A percentile compares a stretch with the other conserved stretches of the same genome.
Conservation (phyloP, 2,113 vertebrate species). For the Gallinago paraguaiae region DNA sequence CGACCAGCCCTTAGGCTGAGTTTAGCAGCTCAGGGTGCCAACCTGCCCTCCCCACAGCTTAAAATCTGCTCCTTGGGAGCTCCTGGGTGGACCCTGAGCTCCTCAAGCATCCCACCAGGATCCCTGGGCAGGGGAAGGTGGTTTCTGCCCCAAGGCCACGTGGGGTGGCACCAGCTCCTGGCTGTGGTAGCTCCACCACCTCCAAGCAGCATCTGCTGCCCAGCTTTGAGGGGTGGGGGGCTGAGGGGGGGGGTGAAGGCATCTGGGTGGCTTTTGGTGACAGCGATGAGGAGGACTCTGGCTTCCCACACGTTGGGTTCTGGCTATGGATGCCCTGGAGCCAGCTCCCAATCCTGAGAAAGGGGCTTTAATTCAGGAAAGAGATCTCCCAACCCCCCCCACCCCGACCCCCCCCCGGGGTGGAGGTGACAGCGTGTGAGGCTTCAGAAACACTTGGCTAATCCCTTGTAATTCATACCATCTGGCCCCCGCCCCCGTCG, state of each 20-base stretch:
- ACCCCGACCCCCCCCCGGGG: neutral
- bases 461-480: slow-evolving; percentile 31
- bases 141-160: neutral
- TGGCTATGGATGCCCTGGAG: fast-evolving
- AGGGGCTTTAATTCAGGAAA: neutral
- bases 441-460: neutral
- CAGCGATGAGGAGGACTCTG: neutral
- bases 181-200: fast-evolving
- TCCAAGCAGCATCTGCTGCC: neutral
- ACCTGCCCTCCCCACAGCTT: neutral
- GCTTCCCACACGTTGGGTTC: neutral
- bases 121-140: neutral
- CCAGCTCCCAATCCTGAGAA: neutral
- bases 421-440: neutral
- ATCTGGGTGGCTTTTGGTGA: neutral
- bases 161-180: neutral
- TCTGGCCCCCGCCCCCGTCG: neutral
- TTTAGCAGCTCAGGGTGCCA: neutral
- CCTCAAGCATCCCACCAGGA: neutral
- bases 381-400: neutral
- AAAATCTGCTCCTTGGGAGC: neutral
- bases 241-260: neutral
- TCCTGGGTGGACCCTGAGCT: neutral
- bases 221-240: neutral
- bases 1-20: neutral